phyloP scores from a whole-genome alignment of 2,888 invertebrate species.

The Ophion ellenae region DNA sequence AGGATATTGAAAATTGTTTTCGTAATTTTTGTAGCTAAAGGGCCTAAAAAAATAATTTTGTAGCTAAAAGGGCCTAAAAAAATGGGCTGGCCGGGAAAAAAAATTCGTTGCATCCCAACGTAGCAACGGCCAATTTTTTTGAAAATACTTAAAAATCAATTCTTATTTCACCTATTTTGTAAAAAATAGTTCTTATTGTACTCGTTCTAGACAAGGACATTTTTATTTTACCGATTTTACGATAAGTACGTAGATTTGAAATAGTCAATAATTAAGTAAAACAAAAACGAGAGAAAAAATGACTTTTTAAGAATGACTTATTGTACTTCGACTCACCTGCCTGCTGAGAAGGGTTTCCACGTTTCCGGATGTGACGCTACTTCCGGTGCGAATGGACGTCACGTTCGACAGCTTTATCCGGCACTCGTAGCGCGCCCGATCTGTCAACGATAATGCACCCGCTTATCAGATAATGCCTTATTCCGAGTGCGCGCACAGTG shows the following conservation, averaged over 20 bases:
- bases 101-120: too few species aligned
- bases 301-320: conserved; percentile 2
- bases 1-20: too few species aligned
- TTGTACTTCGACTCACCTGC: conserved; percentile 78
- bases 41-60: too few species aligned
- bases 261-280: background rate
- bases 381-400: conserved; percentile 76
- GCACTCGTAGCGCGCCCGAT: conserved; percentile 87
- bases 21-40: too few species aligned
- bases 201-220: too few species aligned
- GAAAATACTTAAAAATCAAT: background rate
- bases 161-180: background rate
- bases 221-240: too few species aligned
- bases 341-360: conserved; percentile 80
- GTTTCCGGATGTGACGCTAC: conserved; percentile 73
- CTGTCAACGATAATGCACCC: conserved; percentile 82
- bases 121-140: background rate
- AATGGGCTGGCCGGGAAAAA: too few species aligned
- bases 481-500: background rate
- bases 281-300: background rate
- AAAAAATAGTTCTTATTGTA: too few species aligned
- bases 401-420: conserved; percentile 83
- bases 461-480: background rate
- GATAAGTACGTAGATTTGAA: background rate
- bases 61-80: too few species aligned